phyloP scores from a whole-genome alignment of 2,888 invertebrate species.

The Steinernema hermaphroditum region DNA sequence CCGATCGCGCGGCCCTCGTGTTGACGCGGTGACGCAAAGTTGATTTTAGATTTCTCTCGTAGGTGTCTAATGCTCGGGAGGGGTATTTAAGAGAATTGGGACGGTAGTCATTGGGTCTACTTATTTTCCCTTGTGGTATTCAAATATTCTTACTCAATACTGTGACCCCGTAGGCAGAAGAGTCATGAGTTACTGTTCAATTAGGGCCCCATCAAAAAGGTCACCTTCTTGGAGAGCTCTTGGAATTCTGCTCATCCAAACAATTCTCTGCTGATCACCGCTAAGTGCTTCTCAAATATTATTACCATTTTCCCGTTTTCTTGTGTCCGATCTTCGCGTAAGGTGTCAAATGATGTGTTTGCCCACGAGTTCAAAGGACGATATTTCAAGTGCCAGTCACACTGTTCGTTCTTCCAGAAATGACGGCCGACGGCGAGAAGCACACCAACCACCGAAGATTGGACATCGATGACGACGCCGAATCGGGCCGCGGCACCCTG shows the following conservation, averaged over 20 bases:
- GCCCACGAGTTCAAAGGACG: neutral
- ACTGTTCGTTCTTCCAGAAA: neutral
- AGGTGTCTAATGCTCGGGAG: neutral
- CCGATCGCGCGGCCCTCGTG: neutral
- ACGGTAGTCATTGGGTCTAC: neutral
- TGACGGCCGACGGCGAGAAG: neutral
- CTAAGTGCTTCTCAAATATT: neutral
- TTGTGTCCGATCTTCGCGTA: neutral
- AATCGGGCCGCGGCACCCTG: neutral
- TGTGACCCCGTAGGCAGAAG: no score
- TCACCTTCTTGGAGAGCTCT: no score
- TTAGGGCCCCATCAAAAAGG: no score
- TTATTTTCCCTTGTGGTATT: no score
- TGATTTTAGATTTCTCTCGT: neutral
- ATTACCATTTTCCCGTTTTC: neutral
- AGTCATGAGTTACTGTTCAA: no score
- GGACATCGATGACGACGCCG: neutral
- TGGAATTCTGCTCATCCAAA: no score
- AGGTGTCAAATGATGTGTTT: neutral
- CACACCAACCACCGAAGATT: neutral
- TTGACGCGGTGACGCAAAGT: neutral
- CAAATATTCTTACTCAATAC: no score
- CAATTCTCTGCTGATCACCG: no score
- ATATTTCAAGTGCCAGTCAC: neutral
- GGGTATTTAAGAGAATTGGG: neutral